Evolutionary conservation across 2,113 vertebrate species (phyloP), one percentile per base, ranked within the genome.

Genomic region (Otocyon megalotis): DNA sequence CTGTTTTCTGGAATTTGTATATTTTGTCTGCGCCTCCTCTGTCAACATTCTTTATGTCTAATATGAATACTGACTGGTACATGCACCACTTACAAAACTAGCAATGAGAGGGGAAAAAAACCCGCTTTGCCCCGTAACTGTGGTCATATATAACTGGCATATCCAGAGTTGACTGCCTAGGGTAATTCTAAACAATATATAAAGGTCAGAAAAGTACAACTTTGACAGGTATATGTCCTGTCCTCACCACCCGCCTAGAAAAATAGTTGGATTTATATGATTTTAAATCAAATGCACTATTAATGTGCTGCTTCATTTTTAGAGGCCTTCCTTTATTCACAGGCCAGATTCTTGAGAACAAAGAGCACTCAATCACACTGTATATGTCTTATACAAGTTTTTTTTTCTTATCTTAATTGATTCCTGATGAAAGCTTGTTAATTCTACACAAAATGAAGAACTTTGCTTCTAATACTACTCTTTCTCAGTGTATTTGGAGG

Each of bases 41-140:
- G 97, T 98, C 98, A 98, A 92, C 88, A 89, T 98, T 97, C 74
- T 98, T 98, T 98, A 96, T 98, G 77, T 95, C 96, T 96, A 30
- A 50, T 89, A 92, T 97, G 96, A 98, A 72, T 84, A 94, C 56
- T 24, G 19, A 60, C 79, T 90, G 81, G 63, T 93, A 48, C 67
- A 89, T 93, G 62, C 37, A 37, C 32, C 26, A 84, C 43, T 80
- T 91, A 76, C 8, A 62, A 92, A 87, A 35, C 8, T 65, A 71
- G 35, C 87, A 96, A 91, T 82, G 69, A 95, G 11, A 96, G 86
- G 37, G 93, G 77, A 26, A 83, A 80, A 62, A 91, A 92, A 62
- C 5, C 0, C 37, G 58, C 71, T 77, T 72, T 93, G 9, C 56
- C 84, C 9, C 72, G 28, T 67, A 94, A 53, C 15, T 93, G n/a